Percentiles rank a stretch among this genome's conserved stretches.
Conservation (phyloP, 2,888 invertebrate species). For the Brachyptera risi region DNA sequence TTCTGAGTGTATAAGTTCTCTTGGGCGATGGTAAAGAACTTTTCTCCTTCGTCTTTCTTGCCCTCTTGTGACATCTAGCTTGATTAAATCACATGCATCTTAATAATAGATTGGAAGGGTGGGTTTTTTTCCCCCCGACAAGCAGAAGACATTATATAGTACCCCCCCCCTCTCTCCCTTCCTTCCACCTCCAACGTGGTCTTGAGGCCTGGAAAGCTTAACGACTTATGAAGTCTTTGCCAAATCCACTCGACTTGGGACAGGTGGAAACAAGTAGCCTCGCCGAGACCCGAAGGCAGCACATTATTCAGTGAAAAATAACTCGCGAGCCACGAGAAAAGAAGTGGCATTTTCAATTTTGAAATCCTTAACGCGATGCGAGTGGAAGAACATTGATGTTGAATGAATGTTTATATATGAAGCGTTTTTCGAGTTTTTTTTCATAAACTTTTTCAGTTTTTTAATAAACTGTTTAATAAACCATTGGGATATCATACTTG, state of each 20-base stretch:
- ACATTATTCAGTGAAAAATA: slow-evolving; percentile 17
- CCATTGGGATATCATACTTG: not conserved
- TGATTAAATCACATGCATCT: slow-evolving; percentile 33
- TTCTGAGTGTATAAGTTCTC: too few species aligned
- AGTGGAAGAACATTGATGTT: not conserved
- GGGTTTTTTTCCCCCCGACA: not conserved
- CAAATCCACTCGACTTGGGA: slow-evolving; percentile 25
- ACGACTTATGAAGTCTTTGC: slow-evolving; percentile 30
- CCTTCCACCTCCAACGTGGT: too few species aligned
- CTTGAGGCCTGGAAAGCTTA: slow-evolving; percentile 22
- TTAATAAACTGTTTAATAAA: slow-evolving; percentile 7
- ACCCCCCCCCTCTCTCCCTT: not conserved
- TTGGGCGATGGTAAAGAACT: slow-evolving; percentile 18
- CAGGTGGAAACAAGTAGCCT: slow-evolving; percentile 10
- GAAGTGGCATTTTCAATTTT: slow-evolving; percentile 20
- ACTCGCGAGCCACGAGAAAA: slow-evolving; percentile 9
- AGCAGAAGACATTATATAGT: slow-evolving; percentile 18
- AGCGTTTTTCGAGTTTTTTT: not conserved
- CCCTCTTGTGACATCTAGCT: slow-evolving; percentile 24
- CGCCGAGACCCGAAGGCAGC: not conserved
- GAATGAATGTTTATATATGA: too few species aligned
- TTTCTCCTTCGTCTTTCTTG: slow-evolving; percentile 15
- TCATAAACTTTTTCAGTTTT: not conserved
- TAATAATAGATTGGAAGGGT: slow-evolving; percentile 28
- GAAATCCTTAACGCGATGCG: slow-evolving; percentile 2